Base-by-base conservation (phyloP, 2,888 invertebrate species). In the Frankliniella fusca region DNA sequence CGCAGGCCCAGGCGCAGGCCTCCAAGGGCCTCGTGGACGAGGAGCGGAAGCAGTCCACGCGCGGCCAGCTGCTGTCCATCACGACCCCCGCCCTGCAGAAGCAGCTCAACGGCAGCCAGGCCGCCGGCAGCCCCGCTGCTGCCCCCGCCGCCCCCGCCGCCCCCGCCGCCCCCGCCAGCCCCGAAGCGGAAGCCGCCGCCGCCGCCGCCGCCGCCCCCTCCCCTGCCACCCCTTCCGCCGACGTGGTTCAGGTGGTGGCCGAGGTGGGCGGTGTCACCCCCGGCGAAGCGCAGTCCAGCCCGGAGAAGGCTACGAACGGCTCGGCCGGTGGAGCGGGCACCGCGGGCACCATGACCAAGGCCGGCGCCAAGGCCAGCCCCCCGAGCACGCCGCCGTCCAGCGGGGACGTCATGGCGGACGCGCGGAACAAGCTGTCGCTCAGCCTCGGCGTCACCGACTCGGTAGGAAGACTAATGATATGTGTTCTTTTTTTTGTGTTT, bases 21-120 rank as follows among this genome's bases (percentile, higher is more conserved):
- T 23, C 70, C 23, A 23, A 76, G 70, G 27, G 70, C 23, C 70
- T 76, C 23, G 70, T 76, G 23, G 70, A 76, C 70, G 70, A 76
- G 70, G 70, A 76, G 70, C n/a, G 27, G 23, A 76, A 76, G 70
- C 70, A 76, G 27, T 76, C 70, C 23, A 76, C 70, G 23, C 70
- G 70, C 70, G 70, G 70, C 70, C 70, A 76, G 70, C 70, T 76
- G 27, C 70, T 76, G 70, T 76, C 70, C 23, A 76, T 76, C 70
- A 76, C 70, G 23, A 76, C 70, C 70, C 70, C 70, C 70, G 70
- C 70, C 70, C 70, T 76, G 70, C 70, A 76, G 70, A 76, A 76
- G 70, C 70, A 76, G 70, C 70, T 76, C 70, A 76, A 76, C 70
- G 70, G 70, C 3, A 23, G 27, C 23, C 23, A 23, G 23, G 70